A percentile compares a stretch with the other conserved stretches of the same genome.
These are phyloP conservation scores for Murina feae DNA, from an alignment of 2,113 vertebrate genomes.

Conservation along the genomic window DNA sequence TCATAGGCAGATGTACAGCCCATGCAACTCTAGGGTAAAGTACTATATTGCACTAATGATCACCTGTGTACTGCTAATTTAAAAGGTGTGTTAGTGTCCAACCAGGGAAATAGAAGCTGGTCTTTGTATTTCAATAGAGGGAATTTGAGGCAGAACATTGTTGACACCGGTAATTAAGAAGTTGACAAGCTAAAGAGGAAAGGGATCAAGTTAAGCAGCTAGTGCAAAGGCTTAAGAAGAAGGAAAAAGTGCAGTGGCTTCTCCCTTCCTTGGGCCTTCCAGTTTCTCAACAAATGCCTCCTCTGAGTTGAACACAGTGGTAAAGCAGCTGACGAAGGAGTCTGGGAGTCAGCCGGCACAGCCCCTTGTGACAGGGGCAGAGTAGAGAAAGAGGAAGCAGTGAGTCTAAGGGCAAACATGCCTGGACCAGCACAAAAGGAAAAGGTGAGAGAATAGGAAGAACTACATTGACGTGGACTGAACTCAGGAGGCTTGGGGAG, in stretches of 20 bases:
- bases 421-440: not conserved
- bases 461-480: not conserved
- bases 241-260: not conserved
- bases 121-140: not conserved
- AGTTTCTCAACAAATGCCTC: not conserved
- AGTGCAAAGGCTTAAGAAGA: not conserved
- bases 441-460: not conserved
- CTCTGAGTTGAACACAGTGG: not conserved
- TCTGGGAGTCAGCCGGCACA: not conserved
- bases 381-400: not conserved
- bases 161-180: not conserved
- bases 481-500: not conserved
- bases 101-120: not conserved
- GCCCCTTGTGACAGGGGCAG: not conserved
- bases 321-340: not conserved
- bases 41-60: not conserved
- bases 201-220: not conserved
- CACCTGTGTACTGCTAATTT: not conserved
- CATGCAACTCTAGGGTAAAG: not conserved
- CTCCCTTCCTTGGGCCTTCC: not conserved
- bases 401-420: not conserved
- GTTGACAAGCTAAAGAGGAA: not conserved
- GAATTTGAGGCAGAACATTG: not conserved
- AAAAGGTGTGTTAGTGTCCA: not conserved
- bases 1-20: not conserved